Percentiles rank a stretch among this genome's conserved stretches.
phyloP scores from a whole-genome alignment of 2,888 invertebrate species.

The Drosophila fungiperda region DNA sequence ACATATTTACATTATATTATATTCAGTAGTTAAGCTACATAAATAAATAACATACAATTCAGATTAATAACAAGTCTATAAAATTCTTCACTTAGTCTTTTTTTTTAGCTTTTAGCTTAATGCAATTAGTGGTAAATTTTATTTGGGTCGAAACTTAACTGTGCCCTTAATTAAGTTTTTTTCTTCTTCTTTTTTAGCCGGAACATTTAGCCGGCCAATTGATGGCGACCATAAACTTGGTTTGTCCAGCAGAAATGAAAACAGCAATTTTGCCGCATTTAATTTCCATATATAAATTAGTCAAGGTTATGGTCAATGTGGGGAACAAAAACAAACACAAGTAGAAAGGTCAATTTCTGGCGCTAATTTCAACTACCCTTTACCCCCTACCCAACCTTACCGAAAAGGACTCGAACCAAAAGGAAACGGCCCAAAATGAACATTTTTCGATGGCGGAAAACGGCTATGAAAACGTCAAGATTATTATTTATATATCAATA shows the following conservation, averaged over 20 bases:
- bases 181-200: background rate
- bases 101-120: background rate
- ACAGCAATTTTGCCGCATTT: slow-evolving; percentile 40
- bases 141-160: slow-evolving; percentile 3
- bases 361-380: background rate
- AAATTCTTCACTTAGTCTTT: background rate
- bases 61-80: slow-evolving; percentile 14
- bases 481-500: background rate
- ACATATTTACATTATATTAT: background rate
- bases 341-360: slow-evolving; percentile 26
- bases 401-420: slow-evolving; percentile 39
- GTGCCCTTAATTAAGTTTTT: slow-evolving; percentile 5
- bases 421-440: slow-evolving; percentile 41
- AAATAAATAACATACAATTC: slow-evolving; percentile 23
- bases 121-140: slow-evolving; percentile 4
- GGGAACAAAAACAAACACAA: slow-evolving; percentile 15
- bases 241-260: slow-evolving; percentile 34
- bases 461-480: background rate
- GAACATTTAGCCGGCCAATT: slow-evolving; percentile 6
- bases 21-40: background rate
- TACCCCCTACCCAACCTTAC: background rate
- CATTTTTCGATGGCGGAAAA: slow-evolving; percentile 7
- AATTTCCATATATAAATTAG: slow-evolving; percentile 41
- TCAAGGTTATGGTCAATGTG: slow-evolving; percentile 52
- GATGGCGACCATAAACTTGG: slow-evolving; percentile 25